Evolutionary conservation across 2,888 invertebrate species (phyloP).

Genomic region (Anticlea derivata): DNA sequence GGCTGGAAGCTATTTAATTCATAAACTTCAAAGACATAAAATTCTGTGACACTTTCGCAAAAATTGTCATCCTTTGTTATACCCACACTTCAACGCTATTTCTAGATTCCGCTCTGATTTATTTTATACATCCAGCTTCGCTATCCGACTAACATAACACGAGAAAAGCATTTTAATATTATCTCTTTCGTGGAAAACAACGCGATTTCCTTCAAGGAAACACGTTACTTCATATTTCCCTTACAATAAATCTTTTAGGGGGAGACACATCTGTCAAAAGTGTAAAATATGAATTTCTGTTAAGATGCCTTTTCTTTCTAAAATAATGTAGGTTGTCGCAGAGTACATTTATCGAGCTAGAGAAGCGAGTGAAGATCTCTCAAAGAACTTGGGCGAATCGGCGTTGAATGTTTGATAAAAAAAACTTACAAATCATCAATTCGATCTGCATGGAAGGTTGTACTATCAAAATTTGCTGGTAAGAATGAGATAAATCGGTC

Average conservation of each 20-base stretch:
- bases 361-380: too few species aligned
- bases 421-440: too few species aligned
- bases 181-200: constrained; percentile 64
- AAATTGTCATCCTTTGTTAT: too few species aligned
- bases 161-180: constrained; percentile 63
- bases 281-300: constrained; percentile 81
- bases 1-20: not conserved
- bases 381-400: too few species aligned
- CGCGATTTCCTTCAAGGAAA: constrained; percentile 57
- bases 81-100: not conserved
- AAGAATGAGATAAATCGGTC: too few species aligned
- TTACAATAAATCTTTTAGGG: constrained; percentile 72
- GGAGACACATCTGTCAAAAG: constrained; percentile 80
- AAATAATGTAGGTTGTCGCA: constrained; percentile 13
- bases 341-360: not conserved
- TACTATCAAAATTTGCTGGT: too few species aligned
- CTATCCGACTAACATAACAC: constrained; percentile 56
- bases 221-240: constrained; percentile 72
- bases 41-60: too few species aligned
- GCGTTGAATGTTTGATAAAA: too few species aligned
- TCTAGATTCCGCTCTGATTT: constrained; percentile 55
- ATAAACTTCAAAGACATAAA: not conserved
- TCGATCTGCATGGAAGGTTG: too few species aligned
- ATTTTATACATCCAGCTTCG: constrained; percentile 49
- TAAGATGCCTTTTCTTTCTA: constrained; percentile 38